Evolutionary conservation across 2,888 invertebrate species (phyloP).

Genomic region (Acrocera orbiculus): DNA sequence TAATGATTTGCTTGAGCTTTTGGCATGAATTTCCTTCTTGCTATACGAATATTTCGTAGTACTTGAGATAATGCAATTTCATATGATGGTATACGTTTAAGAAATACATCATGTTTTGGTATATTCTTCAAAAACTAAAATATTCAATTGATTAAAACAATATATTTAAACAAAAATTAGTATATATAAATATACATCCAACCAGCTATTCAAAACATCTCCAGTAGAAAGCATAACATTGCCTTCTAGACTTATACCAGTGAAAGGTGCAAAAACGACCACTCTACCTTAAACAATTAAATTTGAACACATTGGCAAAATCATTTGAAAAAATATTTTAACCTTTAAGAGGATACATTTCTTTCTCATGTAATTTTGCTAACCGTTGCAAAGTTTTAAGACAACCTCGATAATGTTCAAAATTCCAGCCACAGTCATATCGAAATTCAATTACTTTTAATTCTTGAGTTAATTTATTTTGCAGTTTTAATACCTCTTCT

Average conservation of each 20-base stretch:
- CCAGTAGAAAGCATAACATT: slow-evolving; percentile 80
- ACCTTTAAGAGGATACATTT: slow-evolving; percentile 50
- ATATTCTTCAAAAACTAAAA: slow-evolving; percentile 68
- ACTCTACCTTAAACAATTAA: slow-evolving; percentile 50
- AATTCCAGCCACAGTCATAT: slow-evolving; percentile 79
- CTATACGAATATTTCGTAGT: slow-evolving; percentile 64
- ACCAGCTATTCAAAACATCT: slow-evolving; percentile 86
- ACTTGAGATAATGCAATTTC: slow-evolving; percentile 72
- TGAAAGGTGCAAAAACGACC: slow-evolving; percentile 73
- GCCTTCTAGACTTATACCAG: slow-evolving; percentile 81
- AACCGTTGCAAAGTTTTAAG: slow-evolving; percentile 65
- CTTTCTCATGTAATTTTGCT: slow-evolving; percentile 52
- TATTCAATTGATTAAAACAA: no score
- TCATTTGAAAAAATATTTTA: slow-evolving; percentile 7
- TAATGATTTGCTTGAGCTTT: slow-evolving; percentile 75
- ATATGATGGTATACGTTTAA: slow-evolving; percentile 61
- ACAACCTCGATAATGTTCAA: slow-evolving; percentile 79
- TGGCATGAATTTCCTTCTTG: slow-evolving; percentile 79
- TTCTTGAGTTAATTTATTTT: slow-evolving; percentile 20
- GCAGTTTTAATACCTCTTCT: slow-evolving; percentile 47
- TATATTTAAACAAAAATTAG: no score
- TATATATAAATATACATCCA: slow-evolving; percentile 53
- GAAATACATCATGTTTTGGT: slow-evolving; percentile 50
- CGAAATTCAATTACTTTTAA: slow-evolving; percentile 41
- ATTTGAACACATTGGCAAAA: neutral